Evolutionary conservation across 2,888 invertebrate genomes (phyloP).

Genomic region (Synergus itoensis): DNA sequence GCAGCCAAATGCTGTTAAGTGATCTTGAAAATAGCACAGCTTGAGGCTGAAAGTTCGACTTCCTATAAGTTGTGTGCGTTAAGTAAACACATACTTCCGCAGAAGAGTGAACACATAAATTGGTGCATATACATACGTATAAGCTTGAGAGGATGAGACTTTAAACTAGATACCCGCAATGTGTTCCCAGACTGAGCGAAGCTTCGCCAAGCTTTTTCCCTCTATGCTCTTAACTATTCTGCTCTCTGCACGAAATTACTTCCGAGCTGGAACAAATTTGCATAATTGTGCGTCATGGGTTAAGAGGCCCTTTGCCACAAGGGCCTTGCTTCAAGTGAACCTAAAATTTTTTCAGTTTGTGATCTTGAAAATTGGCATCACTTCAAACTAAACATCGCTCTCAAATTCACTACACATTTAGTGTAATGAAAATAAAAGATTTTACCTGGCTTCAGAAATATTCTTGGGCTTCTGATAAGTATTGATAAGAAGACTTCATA

Average conservation of each 20-base stretch:
- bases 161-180: slow-evolving; percentile 33
- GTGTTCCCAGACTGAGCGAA: slow-evolving; percentile 42
- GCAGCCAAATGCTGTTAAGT: slow-evolving; percentile 21
- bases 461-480: no score
- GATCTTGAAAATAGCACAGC: slow-evolving; percentile 28
- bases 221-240: slow-evolving; percentile 40
- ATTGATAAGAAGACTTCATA: no score
- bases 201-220: slow-evolving; percentile 36
- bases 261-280: slow-evolving; percentile 50
- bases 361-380: neutral
- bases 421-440: no score
- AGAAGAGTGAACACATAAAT: slow-evolving; percentile 6
- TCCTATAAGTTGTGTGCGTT: slow-evolving; percentile 23
- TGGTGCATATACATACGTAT: neutral
- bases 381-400: neutral
- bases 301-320: slow-evolving; percentile 20
- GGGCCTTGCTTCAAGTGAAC: slow-evolving; percentile 1
- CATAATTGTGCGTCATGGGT: slow-evolving; percentile 51
- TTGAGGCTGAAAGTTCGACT: slow-evolving; percentile 7
- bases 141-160: slow-evolving; percentile 23
- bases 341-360: neutral
- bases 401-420: neutral
- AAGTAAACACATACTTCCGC: slow-evolving; percentile 1
- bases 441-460: no score
- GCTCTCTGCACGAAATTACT: slow-evolving; percentile 49